These are phyloP conservation scores for Incurvaria masculella DNA, from an alignment of 2,888 invertebrate genomes.

Conservation along the genomic window DNA sequence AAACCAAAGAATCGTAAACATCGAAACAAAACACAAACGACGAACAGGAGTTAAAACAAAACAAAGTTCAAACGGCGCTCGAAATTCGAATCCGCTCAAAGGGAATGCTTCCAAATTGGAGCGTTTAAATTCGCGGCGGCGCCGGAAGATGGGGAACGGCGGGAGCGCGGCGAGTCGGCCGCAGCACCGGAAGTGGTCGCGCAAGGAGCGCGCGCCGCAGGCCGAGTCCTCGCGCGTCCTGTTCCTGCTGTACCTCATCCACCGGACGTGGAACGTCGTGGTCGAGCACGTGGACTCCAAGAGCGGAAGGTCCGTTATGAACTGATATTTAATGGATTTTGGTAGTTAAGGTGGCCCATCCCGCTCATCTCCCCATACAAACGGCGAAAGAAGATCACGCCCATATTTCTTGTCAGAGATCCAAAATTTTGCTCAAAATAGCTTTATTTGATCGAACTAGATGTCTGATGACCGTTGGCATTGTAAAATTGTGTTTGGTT, in stretches of 20 bases:
- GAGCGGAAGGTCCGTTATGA: slow-evolving; percentile 38
- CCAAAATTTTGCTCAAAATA: too few relatives aligned
- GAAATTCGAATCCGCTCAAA: too few relatives aligned
- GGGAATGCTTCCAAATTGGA: not conserved
- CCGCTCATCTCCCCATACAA: too few relatives aligned
- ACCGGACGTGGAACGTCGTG: slow-evolving; percentile 67
- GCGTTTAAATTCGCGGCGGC: too few relatives aligned
- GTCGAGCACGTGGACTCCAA: slow-evolving; percentile 59
- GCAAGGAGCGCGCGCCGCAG: slow-evolving; percentile 25
- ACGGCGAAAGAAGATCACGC: too few relatives aligned
- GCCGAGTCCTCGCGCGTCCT: slow-evolving; percentile 59
- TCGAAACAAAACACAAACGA: not conserved
- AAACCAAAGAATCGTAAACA: not conserved
- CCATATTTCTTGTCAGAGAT: too few relatives aligned
- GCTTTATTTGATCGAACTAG: too few relatives aligned
- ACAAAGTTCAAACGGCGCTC: too few relatives aligned
- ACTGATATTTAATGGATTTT: not conserved
- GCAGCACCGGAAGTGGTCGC: not conserved
- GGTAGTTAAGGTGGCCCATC: too few relatives aligned
- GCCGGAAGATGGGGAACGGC: not conserved
- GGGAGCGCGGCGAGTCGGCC: not conserved
- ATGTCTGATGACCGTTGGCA: too few relatives aligned
- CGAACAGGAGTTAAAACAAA: not conserved
- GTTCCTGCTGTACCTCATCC: slow-evolving; percentile 64
- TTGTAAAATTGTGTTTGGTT: too few relatives aligned